phyloP scores from a whole-genome alignment of 1,140 invertebrate species.

The Caerostris extrusa region DNA sequence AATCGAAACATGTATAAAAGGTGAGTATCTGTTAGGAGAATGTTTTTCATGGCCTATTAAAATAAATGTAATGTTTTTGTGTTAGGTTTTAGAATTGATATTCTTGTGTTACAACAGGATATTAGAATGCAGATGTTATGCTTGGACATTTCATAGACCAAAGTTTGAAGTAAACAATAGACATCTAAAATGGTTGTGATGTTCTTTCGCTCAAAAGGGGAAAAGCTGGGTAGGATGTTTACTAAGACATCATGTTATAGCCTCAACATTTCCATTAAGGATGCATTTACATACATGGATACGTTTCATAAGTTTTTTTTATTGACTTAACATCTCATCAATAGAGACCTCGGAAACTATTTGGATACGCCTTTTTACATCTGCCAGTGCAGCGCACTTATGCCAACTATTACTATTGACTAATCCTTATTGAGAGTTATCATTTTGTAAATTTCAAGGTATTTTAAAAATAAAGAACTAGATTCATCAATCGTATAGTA shows the following conservation, averaged over 20 bases:
- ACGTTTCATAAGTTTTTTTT: constrained; percentile 30
- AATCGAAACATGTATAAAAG: not conserved
- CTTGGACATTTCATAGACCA: not conserved
- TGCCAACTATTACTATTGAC: not conserved
- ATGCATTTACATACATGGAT: constrained; percentile 16
- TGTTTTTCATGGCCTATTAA: not conserved
- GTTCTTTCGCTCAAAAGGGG: not conserved
- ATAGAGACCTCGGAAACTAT: constrained; percentile 24
- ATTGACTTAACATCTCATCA: constrained; percentile 10
- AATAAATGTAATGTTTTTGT: not conserved
- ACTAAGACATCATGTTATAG: not conserved
- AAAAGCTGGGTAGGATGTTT: not conserved
- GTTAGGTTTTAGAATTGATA: not conserved
- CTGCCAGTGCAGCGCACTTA: not conserved
- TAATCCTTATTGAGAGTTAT: not conserved
- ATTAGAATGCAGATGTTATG: not conserved
- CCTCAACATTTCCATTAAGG: constrained; percentile 29
- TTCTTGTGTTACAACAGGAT: not conserved
- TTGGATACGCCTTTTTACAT: not conserved
- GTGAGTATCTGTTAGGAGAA: not conserved
- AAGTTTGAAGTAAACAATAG: not conserved
- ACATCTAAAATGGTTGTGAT: not conserved
- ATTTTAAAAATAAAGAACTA: not conserved
- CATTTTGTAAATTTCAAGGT: not conserved
- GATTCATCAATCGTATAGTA: not conserved